phyloP scores from a whole-genome alignment of 2,797 vertebrate species.

The Typhlichthys eigenmanni region DNA sequence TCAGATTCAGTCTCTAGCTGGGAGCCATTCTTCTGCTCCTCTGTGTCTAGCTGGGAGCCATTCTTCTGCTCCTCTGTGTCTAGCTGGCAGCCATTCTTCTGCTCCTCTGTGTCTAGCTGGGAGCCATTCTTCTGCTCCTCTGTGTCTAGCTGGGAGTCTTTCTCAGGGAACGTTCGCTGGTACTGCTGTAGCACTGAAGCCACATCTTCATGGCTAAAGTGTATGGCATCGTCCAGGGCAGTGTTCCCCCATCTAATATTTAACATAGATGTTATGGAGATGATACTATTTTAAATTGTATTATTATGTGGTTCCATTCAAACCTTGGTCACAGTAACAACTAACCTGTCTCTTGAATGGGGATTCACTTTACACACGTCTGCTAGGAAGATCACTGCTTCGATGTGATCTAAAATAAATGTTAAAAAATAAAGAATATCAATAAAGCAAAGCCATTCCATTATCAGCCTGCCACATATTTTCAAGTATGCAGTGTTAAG shows the following conservation, averaged over 20 bases:
- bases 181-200: constrained; percentile 83
- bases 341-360: constrained; percentile 84
- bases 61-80: constrained; percentile 18
- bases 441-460: neutral
- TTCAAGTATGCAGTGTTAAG: neutral
- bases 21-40: too few species aligned
- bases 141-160: constrained; percentile 17
- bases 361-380: constrained; percentile 87
- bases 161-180: constrained; percentile 64
- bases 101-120: constrained; percentile 39
- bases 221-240: constrained; percentile 83
- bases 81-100: constrained; percentile 6
- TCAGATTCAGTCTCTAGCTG: constrained; percentile 35
- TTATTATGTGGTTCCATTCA: constrained; percentile 16
- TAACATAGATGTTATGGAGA: neutral
- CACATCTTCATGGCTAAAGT: constrained; percentile 80
- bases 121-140: constrained; percentile 10
- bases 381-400: constrained; percentile 84
- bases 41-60: constrained; percentile 38
- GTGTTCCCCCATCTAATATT: constrained; percentile 87
- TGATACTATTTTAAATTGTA: neutral
- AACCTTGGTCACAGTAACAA: neutral
- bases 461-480: neutral
- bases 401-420: constrained; percentile 77
- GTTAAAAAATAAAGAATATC: constrained; percentile 11